phyloP scores from a whole-genome alignment of 1,140 invertebrate species.

The Pteromalus puparum region DNA sequence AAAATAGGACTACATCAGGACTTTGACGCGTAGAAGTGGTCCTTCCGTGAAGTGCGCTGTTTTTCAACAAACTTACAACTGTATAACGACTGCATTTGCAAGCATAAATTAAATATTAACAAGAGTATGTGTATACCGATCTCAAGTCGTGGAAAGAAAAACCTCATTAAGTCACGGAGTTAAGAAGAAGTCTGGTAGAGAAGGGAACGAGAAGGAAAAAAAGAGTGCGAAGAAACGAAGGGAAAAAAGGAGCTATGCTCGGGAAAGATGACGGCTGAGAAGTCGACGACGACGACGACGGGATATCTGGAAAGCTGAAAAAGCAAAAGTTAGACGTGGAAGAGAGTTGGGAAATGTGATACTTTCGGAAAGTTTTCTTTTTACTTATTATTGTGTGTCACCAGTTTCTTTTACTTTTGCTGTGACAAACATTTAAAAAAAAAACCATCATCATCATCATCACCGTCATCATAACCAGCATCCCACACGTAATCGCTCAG shows the following conservation, averaged over 20 bases:
- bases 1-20: constrained; percentile 36
- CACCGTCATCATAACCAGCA: too few relatives aligned
- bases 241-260: not conserved
- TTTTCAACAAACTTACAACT: too few relatives aligned
- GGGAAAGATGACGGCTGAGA: not conserved
- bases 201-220: not conserved
- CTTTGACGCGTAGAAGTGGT: not conserved
- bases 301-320: too few relatives aligned
- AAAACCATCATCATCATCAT: not conserved
- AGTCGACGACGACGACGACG: too few relatives aligned
- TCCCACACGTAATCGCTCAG: not conserved
- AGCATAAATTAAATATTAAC: too few relatives aligned
- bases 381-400: too few relatives aligned
- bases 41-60: too few relatives aligned
- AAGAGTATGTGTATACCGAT: not conserved
- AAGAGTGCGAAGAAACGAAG: not conserved
- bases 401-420: too few relatives aligned
- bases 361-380: not conserved
- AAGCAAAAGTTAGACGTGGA: not conserved
- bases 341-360: not conserved
- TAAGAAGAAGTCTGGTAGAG: not conserved
- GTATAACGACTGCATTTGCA: too few relatives aligned
- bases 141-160: not conserved
- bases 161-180: not conserved
- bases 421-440: too few relatives aligned